A percentile compares a stretch with the other conserved stretches of the same genome.
Conservation (phyloP, 2,888 invertebrate genomes). For the Agriopis marginaria region DNA sequence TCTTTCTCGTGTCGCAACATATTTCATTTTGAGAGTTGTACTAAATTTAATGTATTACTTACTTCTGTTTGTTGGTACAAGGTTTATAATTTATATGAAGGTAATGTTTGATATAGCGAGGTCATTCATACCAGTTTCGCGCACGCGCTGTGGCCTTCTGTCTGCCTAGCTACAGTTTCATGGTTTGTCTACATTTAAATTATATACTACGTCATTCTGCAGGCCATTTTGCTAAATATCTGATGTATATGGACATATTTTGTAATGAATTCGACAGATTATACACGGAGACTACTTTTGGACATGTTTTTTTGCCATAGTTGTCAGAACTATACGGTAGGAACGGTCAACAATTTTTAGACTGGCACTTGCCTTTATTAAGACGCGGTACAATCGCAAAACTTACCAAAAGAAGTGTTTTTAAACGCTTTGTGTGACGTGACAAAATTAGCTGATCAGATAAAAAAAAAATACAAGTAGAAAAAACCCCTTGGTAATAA, state of each 20-base stretch:
- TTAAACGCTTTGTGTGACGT: too few relatives aligned
- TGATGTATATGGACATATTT: neutral
- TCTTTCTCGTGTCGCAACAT: neutral
- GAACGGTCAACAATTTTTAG: too few relatives aligned
- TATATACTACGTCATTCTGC: neutral
- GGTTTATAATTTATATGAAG: conserved; percentile 20
- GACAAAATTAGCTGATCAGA: too few relatives aligned
- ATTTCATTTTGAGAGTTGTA: neutral
- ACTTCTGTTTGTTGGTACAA: neutral
- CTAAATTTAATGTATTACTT: neutral
- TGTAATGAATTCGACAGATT: neutral
- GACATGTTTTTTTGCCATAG: too few relatives aligned
- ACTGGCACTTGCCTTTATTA: too few relatives aligned
- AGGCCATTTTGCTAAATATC: neutral
- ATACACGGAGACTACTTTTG: too few relatives aligned
- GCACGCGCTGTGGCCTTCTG: conserved; percentile 25
- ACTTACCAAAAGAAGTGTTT: too few relatives aligned
- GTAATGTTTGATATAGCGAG: conserved; percentile 19
- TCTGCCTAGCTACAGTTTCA: conserved; percentile 27
- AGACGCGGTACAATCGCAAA: too few relatives aligned
- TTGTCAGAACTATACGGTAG: too few relatives aligned
- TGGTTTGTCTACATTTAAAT: neutral
- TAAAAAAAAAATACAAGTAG: too few relatives aligned
- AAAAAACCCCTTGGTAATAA: too few relatives aligned
- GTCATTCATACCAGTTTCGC: conserved; percentile 24